phyloP scores from a whole-genome alignment of 2,113 vertebrate genomes.

The Balaeniceps rex region DNA sequence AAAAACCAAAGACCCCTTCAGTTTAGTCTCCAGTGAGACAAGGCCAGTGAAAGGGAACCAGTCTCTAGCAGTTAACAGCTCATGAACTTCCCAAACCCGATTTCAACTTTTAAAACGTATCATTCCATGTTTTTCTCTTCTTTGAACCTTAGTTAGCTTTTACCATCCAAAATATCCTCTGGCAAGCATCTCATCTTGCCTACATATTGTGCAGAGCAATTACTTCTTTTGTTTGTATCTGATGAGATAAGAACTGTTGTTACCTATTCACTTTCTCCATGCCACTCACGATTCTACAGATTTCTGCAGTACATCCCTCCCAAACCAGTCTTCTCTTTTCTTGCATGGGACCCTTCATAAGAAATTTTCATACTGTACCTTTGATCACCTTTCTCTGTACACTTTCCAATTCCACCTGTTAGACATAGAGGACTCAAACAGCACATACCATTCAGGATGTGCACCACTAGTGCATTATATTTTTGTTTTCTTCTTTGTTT shows the following conservation, averaged over 20 bases:
- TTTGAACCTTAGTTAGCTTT: neutral
- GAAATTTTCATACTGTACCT: neutral
- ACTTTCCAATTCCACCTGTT: neutral
- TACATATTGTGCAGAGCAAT: neutral
- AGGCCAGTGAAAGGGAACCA: neutral
- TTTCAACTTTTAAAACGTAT: neutral
- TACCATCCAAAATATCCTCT: neutral
- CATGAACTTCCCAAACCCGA: neutral
- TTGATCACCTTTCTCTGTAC: neutral
- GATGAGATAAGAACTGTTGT: neutral
- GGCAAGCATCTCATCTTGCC: neutral
- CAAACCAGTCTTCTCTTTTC: neutral
- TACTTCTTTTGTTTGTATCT: neutral
- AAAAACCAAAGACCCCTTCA: neutral
- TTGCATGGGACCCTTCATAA: neutral
- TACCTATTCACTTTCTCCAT: neutral
- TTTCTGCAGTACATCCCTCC: neutral
- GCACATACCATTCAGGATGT: neutral
- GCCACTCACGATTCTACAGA: neutral
- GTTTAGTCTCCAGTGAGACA: neutral
- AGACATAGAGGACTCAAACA: neutral
- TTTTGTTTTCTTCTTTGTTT: neutral
- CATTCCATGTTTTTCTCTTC: neutral
- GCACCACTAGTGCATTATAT: neutral
- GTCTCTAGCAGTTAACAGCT: neutral